Base-by-base conservation (phyloP, 2,888 invertebrate genomes). In the Stenichneumon culpator region DNA sequence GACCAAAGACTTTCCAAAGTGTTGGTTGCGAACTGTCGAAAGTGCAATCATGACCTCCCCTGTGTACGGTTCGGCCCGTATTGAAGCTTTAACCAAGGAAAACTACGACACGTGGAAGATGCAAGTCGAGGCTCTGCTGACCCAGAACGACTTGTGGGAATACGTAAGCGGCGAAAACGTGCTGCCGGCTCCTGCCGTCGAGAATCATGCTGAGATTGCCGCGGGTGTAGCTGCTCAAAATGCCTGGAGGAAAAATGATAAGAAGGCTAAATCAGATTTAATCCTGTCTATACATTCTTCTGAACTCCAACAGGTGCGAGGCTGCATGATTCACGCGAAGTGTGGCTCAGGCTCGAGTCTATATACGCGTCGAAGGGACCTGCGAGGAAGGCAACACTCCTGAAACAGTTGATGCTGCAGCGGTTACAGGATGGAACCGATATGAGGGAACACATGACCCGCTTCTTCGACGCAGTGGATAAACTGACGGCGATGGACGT, bases 381-480 rank as follows among this genome's bases (percentile, higher is more conserved):
- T 9, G 86, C 86, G 2, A 63, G 79, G 28, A 86, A 86, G 57
- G 86, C 84, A 5, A 77, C 75, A n/a, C 60, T 87, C 9, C 57
- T 80, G 32, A 87, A 87, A n/a, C 73, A 73, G 16, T 52, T 87
- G 19, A 83, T 82, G 25, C 32, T 75, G 5, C 72, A 84, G 1
- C 69, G 75, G 25, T 36, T 88, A 60, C 16, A 28, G 25, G 82
- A 78, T 57, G 81, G 82, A n/a, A 83, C 39, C 0, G 84, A 86
- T 78, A 68, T 87, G 2, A 47, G 77, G 11, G 78, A 80, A 39
- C 86, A 89, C 54, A 22, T 87, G 28, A 36, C 70, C 0, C 63
- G 84, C 28, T 87, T 87, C 57, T 87, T 85, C 63, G 87, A 87
- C 14, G 79, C 79, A 3, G 85, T 88, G 11, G 88, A 89, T 50